A percentile compares a stretch with the other conserved stretches of the same genome.
These are phyloP conservation scores for Liodrosophila aerea DNA, from an alignment of 2,888 invertebrate genomes.

Conservation along the genomic window DNA sequence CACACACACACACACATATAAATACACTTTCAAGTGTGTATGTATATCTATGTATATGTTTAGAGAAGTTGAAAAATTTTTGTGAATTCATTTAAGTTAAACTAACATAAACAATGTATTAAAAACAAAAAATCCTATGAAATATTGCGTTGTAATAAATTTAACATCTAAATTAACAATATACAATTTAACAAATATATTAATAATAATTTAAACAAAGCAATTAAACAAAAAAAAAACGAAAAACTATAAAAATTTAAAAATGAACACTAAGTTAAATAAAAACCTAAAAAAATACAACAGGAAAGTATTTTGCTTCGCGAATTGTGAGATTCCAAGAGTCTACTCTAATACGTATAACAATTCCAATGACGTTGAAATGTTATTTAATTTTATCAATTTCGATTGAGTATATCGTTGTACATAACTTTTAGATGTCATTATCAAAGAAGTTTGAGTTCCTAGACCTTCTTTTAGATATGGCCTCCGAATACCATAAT, in stretches of 20 bases:
- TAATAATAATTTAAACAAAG: constrained; percentile 44
- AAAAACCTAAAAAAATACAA: constrained; percentile 44
- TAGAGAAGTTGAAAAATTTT: not conserved
- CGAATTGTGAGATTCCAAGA: too few species aligned
- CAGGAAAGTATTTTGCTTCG: not conserved
- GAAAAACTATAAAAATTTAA: constrained; percentile 31
- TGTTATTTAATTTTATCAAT: not conserved
- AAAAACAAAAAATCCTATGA: constrained; percentile 55
- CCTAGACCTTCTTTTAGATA: too few species aligned
- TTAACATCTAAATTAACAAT: constrained; percentile 34
- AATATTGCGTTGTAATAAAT: constrained; percentile 64
- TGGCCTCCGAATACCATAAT: too few species aligned
- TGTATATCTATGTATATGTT: constrained; percentile 23
- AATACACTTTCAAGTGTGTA: constrained; percentile 18
- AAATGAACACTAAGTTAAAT: constrained; percentile 59
- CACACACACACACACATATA: constrained; percentile 10
- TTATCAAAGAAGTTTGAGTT: too few species aligned
- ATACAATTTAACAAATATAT: not conserved
- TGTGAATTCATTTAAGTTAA: not conserved
- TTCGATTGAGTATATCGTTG: too few species aligned
- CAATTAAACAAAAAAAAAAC: constrained; percentile 31
- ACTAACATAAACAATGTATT: constrained; percentile 24
- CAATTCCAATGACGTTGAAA: too few species aligned
- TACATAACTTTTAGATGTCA: too few species aligned
- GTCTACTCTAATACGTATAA: too few species aligned